Evolutionary conservation across 2,113 vertebrate species (phyloP).

Genomic region (Lichenostomus cassidix): DNA sequence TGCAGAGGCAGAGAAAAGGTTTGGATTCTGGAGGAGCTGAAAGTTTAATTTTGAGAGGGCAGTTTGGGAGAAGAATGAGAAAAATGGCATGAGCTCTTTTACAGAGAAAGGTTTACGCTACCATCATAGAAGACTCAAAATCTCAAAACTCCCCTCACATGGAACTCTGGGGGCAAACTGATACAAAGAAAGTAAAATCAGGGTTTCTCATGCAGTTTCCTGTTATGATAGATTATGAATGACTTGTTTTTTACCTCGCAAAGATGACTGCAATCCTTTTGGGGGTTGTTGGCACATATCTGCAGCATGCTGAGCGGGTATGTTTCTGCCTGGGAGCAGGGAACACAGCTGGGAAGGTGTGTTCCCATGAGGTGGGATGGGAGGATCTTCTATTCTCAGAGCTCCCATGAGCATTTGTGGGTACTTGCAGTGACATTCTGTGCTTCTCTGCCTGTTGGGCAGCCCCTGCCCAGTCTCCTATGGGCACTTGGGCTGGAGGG

Average conservation of each 20-base stretch:
- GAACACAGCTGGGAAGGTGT: background rate
- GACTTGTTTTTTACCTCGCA: fast-evolving
- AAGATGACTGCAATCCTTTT: background rate
- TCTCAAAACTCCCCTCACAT: background rate
- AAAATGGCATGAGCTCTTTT: background rate
- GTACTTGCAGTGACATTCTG: background rate
- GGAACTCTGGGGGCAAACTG: background rate
- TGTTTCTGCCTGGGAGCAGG: background rate
- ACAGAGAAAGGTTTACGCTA: background rate
- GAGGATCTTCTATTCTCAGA: background rate
- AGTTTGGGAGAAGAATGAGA: background rate
- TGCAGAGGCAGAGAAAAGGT: background rate
- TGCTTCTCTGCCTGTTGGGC: background rate
- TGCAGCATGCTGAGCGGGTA: background rate
- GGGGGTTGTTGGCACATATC: too few species aligned
- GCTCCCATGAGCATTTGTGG: fast-evolving
- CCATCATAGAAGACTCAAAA: background rate
- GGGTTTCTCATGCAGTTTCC: background rate
- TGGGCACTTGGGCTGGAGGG: fast-evolving
- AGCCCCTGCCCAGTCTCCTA: background rate
- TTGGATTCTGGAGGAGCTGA: background rate
- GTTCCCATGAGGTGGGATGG: background rate
- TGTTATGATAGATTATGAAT: background rate
- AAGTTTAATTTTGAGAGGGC: background rate
- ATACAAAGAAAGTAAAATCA: background rate